Base-by-base conservation (phyloP, 1,140 invertebrate species). In the Eulimnadia texana region DNA sequence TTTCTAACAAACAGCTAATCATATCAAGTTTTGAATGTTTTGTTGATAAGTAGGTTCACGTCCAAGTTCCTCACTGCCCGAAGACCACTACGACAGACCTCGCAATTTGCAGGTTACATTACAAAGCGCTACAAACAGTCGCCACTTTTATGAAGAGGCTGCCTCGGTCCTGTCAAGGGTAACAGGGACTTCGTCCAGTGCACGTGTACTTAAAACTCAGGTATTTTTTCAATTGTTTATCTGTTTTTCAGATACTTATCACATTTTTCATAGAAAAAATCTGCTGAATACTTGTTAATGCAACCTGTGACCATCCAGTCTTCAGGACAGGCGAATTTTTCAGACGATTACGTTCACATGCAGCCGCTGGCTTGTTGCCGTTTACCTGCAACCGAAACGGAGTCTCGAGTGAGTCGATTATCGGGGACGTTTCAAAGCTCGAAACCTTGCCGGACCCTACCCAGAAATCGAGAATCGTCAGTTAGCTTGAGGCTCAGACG, bases 311-410 rank as follows among this genome's bases (percentile, higher is more conserved):
- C 23, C 24, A 27, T 33, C 20, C 27, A 11, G 9, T 27, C 23
- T 11, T 16, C 53, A 47, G 51, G 25, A 19, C 25, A 22, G 42
- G 28, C 50, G 50, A 20, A 61, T 28, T 42, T 25, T 19, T 19
- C 51, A 22, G 23, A 47, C 1, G 60, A 61, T 13, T 61, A 61
- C 19, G 53, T 61, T 13, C 50, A 52, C 22, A 61, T 61, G 60
- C 60, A 61, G 2, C 25, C 60, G 28, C 53, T 61, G 23, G 50
- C 60, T 10, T 61, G 51, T 51, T 53, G 25, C 28, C 19, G 53
- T 51, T 10, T 55, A 42, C n/a, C 50, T 54, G 2, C 60, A 54
- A 3, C 24, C 22, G 10, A 42, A 25, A 58, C 24, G n/a, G n/a
- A n/a, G n/a, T n/a, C n/a, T n/a, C n/a, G n/a, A n/a, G n/a, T n/a